phyloP scores from a whole-genome alignment of 2,113 vertebrate species.

The Muscicapa adusta region DNA sequence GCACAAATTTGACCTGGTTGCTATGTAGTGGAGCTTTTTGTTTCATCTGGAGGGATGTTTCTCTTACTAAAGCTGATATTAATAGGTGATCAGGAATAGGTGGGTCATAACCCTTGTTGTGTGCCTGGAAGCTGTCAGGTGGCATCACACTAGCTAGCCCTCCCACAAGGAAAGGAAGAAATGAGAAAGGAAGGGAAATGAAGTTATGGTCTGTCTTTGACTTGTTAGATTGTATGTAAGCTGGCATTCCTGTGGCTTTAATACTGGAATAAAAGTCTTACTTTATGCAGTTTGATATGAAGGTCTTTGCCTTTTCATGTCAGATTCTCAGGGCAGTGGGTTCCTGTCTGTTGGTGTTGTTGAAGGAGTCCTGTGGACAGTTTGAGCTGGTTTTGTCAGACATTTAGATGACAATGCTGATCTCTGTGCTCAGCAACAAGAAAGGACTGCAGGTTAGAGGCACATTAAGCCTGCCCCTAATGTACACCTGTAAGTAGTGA shows the following conservation, averaged over 20 bases:
- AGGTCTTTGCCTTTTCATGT: neutral
- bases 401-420: neutral
- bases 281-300: neutral
- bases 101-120: neutral
- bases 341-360: neutral
- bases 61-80: neutral
- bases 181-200: neutral
- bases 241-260: neutral
- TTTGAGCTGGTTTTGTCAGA: neutral
- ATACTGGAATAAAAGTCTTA: neutral
- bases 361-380: neutral
- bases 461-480: neutral
- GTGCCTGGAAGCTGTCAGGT: neutral
- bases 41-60: neutral
- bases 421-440: neutral
- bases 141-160: neutral
- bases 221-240: neutral
- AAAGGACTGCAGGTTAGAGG: neutral
- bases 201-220: neutral
- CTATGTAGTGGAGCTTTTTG: neutral
- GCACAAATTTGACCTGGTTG: neutral
- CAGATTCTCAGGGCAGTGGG: neutral
- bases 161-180: neutral
- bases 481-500: neutral
- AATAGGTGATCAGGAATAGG: neutral